Conservation (phyloP, 2,797 vertebrate species). For the Trachops cirrhosus region DNA sequence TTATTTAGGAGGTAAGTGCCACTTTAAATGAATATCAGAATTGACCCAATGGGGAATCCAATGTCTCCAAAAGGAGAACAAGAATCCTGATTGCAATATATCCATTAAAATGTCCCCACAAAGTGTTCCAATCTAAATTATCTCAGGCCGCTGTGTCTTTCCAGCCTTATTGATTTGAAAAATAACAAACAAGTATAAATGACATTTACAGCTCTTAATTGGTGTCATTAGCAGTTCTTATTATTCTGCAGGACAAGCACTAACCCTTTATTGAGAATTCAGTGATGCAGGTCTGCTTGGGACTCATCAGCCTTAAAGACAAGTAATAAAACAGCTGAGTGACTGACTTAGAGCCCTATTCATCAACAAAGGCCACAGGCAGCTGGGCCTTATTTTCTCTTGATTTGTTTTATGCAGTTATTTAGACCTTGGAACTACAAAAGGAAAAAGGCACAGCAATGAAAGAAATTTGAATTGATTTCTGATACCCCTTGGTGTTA, state of each 20-base stretch:
- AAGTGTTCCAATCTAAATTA: constrained; percentile 70
- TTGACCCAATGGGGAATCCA: constrained; percentile 51
- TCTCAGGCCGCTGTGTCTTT: constrained; percentile 74
- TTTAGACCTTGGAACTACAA: constrained; percentile 47
- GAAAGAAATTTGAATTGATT: constrained; percentile 21
- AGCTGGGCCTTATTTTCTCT: constrained; percentile 60
- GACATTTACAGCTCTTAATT: constrained; percentile 86
- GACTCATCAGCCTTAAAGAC: constrained; percentile 84
- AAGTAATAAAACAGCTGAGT: constrained; percentile 84
- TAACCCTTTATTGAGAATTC: constrained; percentile 85
- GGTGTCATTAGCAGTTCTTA: constrained; percentile 84
- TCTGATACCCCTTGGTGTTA: not conserved
- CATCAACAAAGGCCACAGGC: constrained; percentile 73
- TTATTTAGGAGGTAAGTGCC: constrained; percentile 22
- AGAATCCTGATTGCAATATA: constrained; percentile 64
- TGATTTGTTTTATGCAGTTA: constrained; percentile 70
- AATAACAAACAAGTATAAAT: constrained; percentile 86
- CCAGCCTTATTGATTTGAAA: constrained; percentile 83
- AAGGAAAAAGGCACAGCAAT: constrained; percentile 17
- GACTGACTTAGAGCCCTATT: constrained; percentile 79
- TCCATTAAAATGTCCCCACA: constrained; percentile 73
- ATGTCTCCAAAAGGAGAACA: constrained; percentile 57
- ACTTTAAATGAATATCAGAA: constrained; percentile 58
- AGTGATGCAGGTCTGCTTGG: constrained; percentile 82
- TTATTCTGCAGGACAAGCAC: constrained; percentile 84